Evolutionary conservation across 2,113 vertebrate genomes (phyloP).

Genomic region (Cheirogaleus medius): DNA sequence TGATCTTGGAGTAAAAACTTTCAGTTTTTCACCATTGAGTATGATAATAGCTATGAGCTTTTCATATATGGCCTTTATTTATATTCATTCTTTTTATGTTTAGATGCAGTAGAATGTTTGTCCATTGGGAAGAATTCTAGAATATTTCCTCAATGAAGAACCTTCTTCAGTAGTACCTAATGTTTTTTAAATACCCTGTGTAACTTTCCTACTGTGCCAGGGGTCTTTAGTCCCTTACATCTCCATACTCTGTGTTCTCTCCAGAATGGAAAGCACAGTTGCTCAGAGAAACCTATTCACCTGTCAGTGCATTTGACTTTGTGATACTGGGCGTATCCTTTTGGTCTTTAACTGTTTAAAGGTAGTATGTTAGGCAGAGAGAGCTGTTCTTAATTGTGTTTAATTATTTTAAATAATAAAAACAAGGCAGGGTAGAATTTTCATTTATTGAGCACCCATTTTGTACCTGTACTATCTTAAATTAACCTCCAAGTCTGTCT

Average conservation of each 20-base stretch:
- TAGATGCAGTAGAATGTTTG: background rate
- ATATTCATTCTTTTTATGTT: background rate
- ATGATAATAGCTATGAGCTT: background rate
- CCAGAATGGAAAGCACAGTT: background rate
- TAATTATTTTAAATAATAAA: background rate
- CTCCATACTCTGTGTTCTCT: background rate
- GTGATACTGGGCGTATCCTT: background rate
- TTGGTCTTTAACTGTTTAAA: constrained; percentile 1
- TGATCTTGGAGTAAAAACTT: too few species aligned
- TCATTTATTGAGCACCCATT: background rate
- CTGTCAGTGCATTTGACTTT: background rate
- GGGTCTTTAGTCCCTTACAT: background rate
- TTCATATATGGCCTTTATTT: background rate
- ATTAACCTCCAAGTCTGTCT: background rate
- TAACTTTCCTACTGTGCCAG: background rate
- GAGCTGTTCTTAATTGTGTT: background rate
- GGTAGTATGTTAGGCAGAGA: background rate
- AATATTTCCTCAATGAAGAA: background rate
- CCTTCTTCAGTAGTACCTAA: background rate
- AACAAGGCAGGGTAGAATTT: too few species aligned
- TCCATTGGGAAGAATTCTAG: background rate
- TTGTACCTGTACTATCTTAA: background rate
- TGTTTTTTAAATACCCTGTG: background rate
- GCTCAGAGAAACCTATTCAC: background rate
- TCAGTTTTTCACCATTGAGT: too few species aligned